phyloP scores from a whole-genome alignment of 2,797 vertebrate genomes.

The Chiloscyllium punctatum region DNA sequence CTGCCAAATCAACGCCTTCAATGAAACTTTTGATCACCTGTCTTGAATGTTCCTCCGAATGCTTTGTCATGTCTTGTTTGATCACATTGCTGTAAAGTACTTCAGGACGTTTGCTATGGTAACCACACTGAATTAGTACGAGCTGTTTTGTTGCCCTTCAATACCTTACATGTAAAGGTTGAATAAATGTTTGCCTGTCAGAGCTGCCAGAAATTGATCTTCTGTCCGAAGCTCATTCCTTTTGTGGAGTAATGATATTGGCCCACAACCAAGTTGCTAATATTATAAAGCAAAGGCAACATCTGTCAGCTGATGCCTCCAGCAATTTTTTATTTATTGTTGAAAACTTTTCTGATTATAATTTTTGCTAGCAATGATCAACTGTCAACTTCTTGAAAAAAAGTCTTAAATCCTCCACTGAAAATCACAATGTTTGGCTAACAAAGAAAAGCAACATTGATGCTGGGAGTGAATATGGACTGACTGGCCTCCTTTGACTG shows the following conservation, averaged over 20 bases:
- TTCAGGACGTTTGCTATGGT: background rate
- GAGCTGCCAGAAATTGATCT: background rate
- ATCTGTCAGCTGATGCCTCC: background rate
- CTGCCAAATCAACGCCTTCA: background rate
- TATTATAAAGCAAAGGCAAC: background rate
- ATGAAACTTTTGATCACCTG: background rate
- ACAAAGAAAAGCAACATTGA: background rate
- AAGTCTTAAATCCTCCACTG: background rate
- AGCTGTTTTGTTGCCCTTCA: background rate
- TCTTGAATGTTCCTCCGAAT: background rate
- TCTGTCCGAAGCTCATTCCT: background rate
- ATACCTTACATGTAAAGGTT: background rate
- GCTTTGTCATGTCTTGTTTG: background rate
- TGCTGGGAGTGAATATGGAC: background rate
- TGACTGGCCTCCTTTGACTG: background rate
- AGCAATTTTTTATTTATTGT: background rate
- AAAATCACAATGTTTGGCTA: background rate
- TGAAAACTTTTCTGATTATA: background rate
- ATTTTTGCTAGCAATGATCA: background rate
- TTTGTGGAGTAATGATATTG: background rate
- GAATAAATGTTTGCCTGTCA: background rate
- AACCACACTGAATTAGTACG: background rate
- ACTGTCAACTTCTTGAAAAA: background rate
- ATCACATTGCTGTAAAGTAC: background rate
- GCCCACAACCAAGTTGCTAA: background rate